A percentile compares a stretch with the other conserved stretches of the same genome.
Conservation (phyloP, 2,113 vertebrate genomes). For the Pao palembangensis region DNA sequence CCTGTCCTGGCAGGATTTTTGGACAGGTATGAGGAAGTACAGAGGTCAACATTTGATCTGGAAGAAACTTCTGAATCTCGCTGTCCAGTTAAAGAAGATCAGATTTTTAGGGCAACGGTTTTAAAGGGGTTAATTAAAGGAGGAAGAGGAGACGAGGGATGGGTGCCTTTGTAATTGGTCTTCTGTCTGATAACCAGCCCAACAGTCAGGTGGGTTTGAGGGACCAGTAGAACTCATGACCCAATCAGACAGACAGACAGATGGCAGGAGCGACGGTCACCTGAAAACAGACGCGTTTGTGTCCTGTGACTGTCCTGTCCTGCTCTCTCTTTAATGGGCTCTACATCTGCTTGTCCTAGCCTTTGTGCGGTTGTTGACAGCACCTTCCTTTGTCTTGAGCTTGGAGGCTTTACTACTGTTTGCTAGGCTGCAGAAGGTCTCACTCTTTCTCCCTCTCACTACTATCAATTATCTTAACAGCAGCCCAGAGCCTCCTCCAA, state of each 20-base stretch:
- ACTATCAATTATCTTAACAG: slow-evolving; percentile 59
- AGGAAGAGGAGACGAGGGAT: background rate
- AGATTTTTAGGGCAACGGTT: too few species aligned
- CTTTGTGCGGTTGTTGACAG: slow-evolving; percentile 35
- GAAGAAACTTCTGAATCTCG: too few species aligned
- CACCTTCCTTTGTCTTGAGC: slow-evolving; percentile 22
- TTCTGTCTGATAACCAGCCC: slow-evolving; percentile 6
- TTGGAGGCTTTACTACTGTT: slow-evolving; percentile 23
- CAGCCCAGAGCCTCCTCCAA: slow-evolving; percentile 37
- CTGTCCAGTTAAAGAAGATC: too few species aligned
- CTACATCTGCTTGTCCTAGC: background rate
- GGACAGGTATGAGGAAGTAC: too few species aligned
- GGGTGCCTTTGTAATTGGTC: background rate
- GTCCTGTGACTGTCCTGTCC: background rate
- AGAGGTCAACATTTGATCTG: too few species aligned
- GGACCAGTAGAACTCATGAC: slow-evolving; percentile 11
- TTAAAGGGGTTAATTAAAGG: background rate
- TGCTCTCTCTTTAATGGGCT: slow-evolving; percentile 11
- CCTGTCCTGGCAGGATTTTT: too few species aligned
- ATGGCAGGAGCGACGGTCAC: background rate
- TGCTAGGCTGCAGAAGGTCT: slow-evolving; percentile 34
- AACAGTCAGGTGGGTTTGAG: background rate
- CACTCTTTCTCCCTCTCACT: background rate
- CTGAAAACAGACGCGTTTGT: background rate
- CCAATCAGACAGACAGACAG: slow-evolving; percentile 1